Evolutionary conservation across 2,888 invertebrate species (phyloP).

Genomic region (Entomobrya proxima): DNA sequence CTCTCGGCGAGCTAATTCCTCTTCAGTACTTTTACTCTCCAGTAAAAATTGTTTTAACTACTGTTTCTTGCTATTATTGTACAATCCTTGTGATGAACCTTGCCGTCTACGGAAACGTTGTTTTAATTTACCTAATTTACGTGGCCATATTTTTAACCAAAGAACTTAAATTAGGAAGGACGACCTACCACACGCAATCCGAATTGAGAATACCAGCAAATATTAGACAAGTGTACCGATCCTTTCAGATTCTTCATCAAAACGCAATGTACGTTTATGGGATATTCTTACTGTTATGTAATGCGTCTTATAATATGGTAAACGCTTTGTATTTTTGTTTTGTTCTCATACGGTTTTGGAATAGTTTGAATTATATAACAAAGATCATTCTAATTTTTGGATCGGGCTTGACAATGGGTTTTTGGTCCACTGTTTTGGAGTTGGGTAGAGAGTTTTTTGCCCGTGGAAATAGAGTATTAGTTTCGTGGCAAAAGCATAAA

Average conservation of each 20-base stretch:
- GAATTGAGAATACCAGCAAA: background rate
- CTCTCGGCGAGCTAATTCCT: background rate
- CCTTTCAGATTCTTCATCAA: constrained; percentile 10
- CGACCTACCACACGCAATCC: background rate
- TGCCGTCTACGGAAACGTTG: background rate
- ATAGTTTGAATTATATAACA: background rate
- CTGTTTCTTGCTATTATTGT: background rate
- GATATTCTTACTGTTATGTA: background rate
- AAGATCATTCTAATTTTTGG: background rate
- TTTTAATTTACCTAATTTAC: background rate
- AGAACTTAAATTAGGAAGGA: background rate
- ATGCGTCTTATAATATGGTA: background rate
- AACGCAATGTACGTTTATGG: background rate
- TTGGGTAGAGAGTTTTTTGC: background rate
- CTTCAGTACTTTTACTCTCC: background rate
- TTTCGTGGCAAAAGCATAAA: background rate
- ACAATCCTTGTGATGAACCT: background rate
- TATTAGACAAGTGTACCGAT: background rate
- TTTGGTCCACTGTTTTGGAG: constrained; percentile 5
- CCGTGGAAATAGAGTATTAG: background rate
- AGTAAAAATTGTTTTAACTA: background rate
- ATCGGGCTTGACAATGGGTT: background rate
- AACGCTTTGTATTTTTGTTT: background rate
- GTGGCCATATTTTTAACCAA: background rate
- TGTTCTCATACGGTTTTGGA: constrained; percentile 21